phyloP scores from a whole-genome alignment of 2,113 vertebrate genomes.

The Pithys albifrons region DNA sequence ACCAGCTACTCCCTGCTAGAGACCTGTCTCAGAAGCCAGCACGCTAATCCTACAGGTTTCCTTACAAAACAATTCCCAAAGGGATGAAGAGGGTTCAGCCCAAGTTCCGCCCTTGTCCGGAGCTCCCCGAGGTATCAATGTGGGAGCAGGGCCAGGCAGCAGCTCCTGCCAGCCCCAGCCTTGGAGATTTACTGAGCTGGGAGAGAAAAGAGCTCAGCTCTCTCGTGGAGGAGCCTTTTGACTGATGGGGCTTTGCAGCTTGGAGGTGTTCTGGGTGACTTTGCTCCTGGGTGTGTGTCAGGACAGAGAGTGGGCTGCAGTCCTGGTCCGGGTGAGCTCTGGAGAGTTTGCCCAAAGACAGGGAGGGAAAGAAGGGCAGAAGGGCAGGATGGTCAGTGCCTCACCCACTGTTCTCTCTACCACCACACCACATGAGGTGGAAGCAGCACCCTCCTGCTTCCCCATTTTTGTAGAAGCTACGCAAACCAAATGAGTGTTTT shows the following conservation, averaged over 20 bases:
- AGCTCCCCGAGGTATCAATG: not conserved
- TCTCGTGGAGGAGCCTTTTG: not conserved
- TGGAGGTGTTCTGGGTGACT: not conserved
- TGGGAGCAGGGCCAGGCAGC: not conserved
- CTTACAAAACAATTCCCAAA: not conserved
- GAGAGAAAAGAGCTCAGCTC: not conserved
- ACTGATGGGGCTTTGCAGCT: not conserved
- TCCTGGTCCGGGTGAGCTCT: not conserved
- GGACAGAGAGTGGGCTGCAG: not conserved
- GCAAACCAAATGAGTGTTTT: not conserved
- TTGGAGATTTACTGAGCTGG: not conserved
- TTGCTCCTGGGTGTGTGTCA: fast-evolving
- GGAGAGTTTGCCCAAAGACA: not conserved
- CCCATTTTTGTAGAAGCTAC: not conserved
- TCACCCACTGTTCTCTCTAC: not conserved
- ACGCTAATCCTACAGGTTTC: not conserved
- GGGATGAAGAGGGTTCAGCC: not conserved
- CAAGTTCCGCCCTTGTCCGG: not conserved
- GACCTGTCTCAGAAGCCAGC: not conserved
- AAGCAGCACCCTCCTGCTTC: not conserved
- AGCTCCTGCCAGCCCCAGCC: not conserved
- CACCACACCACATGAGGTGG: not conserved
- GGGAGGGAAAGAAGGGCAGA: not conserved
- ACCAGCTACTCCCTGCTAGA: not conserved
- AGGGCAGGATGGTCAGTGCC: not conserved